Base-by-base conservation (phyloP, 1,140 invertebrate species). In the Bathynomus jamesi region DNA sequence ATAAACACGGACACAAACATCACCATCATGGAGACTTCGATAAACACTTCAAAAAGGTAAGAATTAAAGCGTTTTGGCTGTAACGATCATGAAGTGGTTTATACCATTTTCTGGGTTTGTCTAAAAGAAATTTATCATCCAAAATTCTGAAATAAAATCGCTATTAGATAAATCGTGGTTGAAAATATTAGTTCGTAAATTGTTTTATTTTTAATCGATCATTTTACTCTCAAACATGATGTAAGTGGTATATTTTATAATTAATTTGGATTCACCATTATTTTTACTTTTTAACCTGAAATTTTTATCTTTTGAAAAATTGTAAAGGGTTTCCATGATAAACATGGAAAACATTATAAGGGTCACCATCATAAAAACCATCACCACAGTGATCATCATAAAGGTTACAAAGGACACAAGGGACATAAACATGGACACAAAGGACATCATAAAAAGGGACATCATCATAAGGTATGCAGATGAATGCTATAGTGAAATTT, bases 371-470 rank as follows among this genome's bases (percentile, higher is more conserved):
- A 65, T 60, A 31, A 60, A 25, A 25, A 46, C 11, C 63, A 53
- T 61, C 61, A 64, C 27, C 30, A 70, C 61, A 28, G 61, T n/a
- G 31, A 32, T 7, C 21, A 40, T 17, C 31, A 46, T 11, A 29
- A 64, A 25, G 73, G 75, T n/a, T 65, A 71, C 28, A 73, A 69
- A 70, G 73, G 75, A 28, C 29, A 66, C 5, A 69, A 76, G 70
- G 74, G 69, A 32, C 61, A 76, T 29, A 61, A 76, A 40, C 67
- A 77, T 24, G 68, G 75, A 10, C 65, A 77, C 30, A 78, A 74
- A 27, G 74, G 74, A 17, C 76, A 77, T 65, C 65, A 78, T 25
- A 77, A 77, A 17, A 68, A 78, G 31, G 69, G 76, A 27, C 69
- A 75, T 60, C 61, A 74, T 28, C 30, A 73, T 28, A 61, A 69